Base-by-base conservation (phyloP, 2,888 invertebrate genomes). In the Spisula solida region DNA sequence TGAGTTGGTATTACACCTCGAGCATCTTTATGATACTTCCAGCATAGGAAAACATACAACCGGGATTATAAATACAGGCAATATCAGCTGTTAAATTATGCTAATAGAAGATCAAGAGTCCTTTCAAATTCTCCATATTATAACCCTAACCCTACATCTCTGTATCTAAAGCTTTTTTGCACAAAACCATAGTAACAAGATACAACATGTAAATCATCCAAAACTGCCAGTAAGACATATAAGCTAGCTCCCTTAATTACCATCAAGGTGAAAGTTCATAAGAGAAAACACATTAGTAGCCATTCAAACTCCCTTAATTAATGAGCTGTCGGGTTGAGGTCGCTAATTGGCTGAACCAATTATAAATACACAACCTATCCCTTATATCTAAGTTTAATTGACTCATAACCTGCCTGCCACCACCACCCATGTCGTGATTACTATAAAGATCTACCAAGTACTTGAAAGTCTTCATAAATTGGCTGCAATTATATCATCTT, bases 241-340 rank as follows among this genome's bases (percentile, higher is more conserved):
- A 8, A 66, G 60, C 8, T 25, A 51, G 8, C 25, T 66, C 0
- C n/a, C n/a, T 66, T 25, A 66, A 66, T 25, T 66, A n/a, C 60
- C 60, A 10, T 25, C 41, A 4, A 25, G 60, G n/a, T 66, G 60
- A 66, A 66, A 66, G 60, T 20, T 66, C 25, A 66, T 66, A 0
- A 66, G n/a, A 66, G 60, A 66, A 41, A 51, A 66, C 25, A n/a
- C 20, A 66, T 66, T 66, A 66, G 60, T 66, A 25, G 25, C 60
- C 60, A 66, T 25, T 66, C 60, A n/a, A 66, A 4, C 25, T 10
- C n/a, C 25, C 25, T 25, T 66, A 25, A 66, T 66, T 66, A 66
- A 66, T 66, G 60, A 66, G 60, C 25, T 66, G 60, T 1, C 25
- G 10, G 60, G 8, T n/a, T n/a, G 12, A 56, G n/a, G 60, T 66